phyloP scores from a whole-genome alignment of 2,113 vertebrate genomes.

The Synodontis membranacea region DNA sequence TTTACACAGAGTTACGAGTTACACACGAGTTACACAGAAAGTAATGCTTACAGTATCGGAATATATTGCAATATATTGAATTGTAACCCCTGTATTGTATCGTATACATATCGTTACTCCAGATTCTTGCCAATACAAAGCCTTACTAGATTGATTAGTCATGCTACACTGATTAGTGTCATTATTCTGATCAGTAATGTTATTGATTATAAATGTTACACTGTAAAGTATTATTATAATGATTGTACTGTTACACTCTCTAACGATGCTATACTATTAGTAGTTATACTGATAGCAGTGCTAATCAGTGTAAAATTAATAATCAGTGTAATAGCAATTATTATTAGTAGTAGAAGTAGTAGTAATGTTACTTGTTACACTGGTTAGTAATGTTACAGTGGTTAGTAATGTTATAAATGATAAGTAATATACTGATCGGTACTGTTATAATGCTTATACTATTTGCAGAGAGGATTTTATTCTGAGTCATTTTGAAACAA shows the following conservation, averaged over 20 bases:
- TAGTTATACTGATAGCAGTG: background rate
- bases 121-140: no score
- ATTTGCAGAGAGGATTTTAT: background rate
- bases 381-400: background rate
- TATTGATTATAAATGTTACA: background rate
- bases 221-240: no score
- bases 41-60: no score
- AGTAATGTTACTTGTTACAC: background rate
- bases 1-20: no score
- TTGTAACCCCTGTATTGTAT: no score
- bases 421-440: background rate
- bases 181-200: no score
- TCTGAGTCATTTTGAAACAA: slow-evolving; percentile 10
- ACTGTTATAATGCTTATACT: background rate
- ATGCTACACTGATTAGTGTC: background rate
- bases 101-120: no score
- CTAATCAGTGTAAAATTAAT: background rate
- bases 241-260: no score
- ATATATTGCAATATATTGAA: no score
- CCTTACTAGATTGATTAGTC: no score
- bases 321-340: background rate
- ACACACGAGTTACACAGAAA: no score
- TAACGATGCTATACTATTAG: no score
- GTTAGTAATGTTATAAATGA: background rate
- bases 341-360: background rate